These are phyloP conservation scores for Podocnemis expansa DNA, from an alignment of 2,113 vertebrate genomes.

Conservation along the genomic window DNA sequence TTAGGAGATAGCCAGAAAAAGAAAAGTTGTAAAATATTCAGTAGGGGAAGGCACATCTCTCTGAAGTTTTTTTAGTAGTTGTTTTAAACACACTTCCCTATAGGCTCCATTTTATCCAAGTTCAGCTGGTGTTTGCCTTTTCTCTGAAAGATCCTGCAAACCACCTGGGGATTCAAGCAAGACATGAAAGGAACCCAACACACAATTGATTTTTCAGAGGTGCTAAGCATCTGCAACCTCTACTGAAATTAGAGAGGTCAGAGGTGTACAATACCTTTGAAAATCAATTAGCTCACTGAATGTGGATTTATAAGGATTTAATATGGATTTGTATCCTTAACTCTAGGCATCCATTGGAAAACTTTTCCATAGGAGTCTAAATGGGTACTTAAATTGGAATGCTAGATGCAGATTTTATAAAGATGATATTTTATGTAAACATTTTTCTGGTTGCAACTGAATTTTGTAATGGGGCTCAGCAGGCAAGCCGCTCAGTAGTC, in stretches of 20 bases:
- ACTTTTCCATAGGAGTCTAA: background rate
- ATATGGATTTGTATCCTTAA: background rate
- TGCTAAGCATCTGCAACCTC: background rate
- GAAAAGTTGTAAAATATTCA: background rate
- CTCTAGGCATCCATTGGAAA: constrained; percentile 8
- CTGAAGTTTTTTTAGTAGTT: background rate
- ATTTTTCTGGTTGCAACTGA: background rate
- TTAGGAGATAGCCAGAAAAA: background rate
- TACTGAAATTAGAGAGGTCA: background rate
- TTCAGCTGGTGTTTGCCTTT: background rate
- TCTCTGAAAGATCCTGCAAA: background rate
- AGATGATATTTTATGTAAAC: background rate
- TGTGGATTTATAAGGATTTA: background rate
- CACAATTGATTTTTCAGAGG: background rate
- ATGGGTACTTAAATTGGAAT: background rate
- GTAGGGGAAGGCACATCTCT: background rate
- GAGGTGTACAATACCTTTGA: background rate
- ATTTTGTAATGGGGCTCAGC: background rate
- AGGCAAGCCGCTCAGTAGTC: background rate
- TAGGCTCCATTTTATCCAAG: background rate
- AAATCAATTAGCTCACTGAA: background rate
- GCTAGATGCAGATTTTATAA: background rate
- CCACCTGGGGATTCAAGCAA: background rate
- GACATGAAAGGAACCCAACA: background rate
- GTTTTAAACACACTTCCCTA: background rate